Evolutionary conservation across 2,113 vertebrate species (phyloP).

Genomic region (Mionectes macconnelli): DNA sequence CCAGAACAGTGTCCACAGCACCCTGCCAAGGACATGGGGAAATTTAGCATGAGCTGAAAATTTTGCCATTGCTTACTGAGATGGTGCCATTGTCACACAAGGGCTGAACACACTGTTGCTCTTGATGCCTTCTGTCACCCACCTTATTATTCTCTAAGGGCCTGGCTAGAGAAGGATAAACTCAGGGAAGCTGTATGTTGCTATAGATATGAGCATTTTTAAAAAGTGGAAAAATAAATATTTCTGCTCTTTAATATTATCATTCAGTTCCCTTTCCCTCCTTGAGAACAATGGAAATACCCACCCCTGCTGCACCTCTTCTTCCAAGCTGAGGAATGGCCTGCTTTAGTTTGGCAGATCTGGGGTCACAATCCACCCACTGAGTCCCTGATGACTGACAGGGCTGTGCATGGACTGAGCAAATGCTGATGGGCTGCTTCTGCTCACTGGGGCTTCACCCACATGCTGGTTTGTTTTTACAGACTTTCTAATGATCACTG

Average conservation of each 20-base stretch:
- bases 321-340: neutral
- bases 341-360: neutral
- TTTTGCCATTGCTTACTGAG: neutral
- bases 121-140: neutral
- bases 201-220: neutral
- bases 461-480: neutral
- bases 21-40: neutral
- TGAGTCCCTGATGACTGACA: neutral
- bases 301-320: neutral
- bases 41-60: fast-evolving
- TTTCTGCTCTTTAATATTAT: neutral
- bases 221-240: neutral
- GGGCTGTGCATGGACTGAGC: fast-evolving
- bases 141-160: neutral
- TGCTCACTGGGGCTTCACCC: neutral
- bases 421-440: neutral
- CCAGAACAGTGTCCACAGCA: neutral
- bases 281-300: neutral
- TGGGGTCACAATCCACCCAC: neutral
- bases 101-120: neutral
- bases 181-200: neutral
- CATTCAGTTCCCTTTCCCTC: neutral
- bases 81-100: fast-evolving
- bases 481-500: neutral
- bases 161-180: neutral